Conservation (phyloP, 2,888 invertebrate species). For the Hesperia comma region DNA sequence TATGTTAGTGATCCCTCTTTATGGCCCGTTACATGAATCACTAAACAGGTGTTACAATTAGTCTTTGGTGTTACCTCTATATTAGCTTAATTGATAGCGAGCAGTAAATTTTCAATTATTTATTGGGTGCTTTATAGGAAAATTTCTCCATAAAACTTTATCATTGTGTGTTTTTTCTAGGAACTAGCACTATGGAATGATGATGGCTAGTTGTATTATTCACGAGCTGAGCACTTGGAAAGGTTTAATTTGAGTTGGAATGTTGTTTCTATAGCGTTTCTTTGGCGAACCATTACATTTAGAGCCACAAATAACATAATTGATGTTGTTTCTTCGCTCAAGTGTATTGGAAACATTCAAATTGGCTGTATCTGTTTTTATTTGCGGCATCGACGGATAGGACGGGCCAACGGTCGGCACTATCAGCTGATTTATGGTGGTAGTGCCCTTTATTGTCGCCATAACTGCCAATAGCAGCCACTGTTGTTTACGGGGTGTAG, state of each 20-base stretch:
- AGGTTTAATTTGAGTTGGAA: no score
- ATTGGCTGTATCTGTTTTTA: constrained; percentile 25
- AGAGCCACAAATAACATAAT: neutral
- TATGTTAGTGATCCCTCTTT: constrained; percentile 5
- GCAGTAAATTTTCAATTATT: no score
- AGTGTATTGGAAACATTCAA: constrained; percentile 23
- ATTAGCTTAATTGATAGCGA: no score
- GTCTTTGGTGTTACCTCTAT: neutral
- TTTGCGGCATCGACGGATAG: constrained; percentile 10
- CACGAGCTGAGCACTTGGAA: no score
- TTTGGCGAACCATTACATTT: no score
- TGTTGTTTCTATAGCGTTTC: neutral
- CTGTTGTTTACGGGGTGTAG: constrained; percentile 20
- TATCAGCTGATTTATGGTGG: constrained; percentile 25
- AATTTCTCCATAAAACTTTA: no score
- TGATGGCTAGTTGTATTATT: no score
- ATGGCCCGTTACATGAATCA: neutral
- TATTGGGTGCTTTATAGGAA: no score
- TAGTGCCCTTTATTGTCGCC: constrained; percentile 28
- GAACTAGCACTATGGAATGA: no score
- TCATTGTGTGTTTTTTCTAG: no score
- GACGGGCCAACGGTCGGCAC: constrained; percentile 13
- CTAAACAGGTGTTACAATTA: neutral
- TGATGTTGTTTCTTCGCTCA: neutral
- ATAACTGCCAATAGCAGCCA: constrained; percentile 30